Conservation (phyloP, 2,113 vertebrate genomes). For the Alosa alosa region DNA sequence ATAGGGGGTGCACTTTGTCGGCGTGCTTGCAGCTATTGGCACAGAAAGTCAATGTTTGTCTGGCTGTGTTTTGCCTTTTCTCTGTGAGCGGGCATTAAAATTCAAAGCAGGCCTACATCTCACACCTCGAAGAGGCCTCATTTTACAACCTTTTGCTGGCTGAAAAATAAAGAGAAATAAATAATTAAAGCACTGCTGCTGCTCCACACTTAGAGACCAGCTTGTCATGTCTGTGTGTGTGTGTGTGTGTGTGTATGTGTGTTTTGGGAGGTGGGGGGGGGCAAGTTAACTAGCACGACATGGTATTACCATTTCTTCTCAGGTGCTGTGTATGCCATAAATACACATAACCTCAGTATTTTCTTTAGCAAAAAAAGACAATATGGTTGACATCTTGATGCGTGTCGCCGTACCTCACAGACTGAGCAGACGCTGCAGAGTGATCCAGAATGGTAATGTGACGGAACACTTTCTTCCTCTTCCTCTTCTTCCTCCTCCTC, state of each 20-base stretch:
- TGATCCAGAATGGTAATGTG: slow-evolving; percentile 75
- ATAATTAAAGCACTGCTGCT: too few relatives aligned
- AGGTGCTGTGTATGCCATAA: background rate
- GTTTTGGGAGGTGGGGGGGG: too few relatives aligned
- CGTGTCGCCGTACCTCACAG: slow-evolving; percentile 72
- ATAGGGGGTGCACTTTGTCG: background rate
- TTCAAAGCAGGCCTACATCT: background rate
- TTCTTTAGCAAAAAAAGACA: background rate
- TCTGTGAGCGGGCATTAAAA: background rate
- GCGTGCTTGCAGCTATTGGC: background rate
- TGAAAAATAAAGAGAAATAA: too few relatives aligned
- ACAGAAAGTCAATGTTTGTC: background rate
- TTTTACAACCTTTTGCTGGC: background rate
- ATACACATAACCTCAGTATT: background rate
- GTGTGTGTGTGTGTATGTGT: too few relatives aligned
- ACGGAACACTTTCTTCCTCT: background rate
- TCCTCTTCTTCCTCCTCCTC: slow-evolving; percentile 42
- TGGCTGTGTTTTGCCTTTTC: background rate
- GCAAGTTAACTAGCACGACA: background rate
- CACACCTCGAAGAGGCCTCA: background rate
- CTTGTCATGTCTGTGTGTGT: too few relatives aligned
- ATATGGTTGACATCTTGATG: background rate
- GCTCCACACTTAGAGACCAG: too few relatives aligned
- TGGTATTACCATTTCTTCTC: background rate
- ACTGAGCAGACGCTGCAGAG: slow-evolving; percentile 79